These are phyloP conservation scores for Montipora foliosa DNA, from an alignment of 64 coral and sea anemone genomes.

Conservation along the genomic window DNA sequence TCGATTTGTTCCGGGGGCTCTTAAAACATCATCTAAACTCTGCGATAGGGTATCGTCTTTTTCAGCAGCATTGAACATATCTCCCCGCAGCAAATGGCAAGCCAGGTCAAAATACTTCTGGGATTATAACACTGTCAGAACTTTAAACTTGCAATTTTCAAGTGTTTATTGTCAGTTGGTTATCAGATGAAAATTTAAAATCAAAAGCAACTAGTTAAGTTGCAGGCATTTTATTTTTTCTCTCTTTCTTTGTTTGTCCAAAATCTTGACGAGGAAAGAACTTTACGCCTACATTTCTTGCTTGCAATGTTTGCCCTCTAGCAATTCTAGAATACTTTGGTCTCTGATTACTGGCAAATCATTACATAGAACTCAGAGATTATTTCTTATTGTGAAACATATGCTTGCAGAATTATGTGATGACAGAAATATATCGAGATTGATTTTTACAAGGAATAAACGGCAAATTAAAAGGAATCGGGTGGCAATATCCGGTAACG, in stretches of 20 bases:
- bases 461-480: too few species aligned
- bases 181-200: not conserved
- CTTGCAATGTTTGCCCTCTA: too few species aligned
- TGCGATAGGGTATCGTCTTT: slow-evolving; percentile 16
- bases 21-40: slow-evolving; percentile 29
- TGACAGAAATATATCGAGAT: too few species aligned
- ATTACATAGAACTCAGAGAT: too few species aligned
- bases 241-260: not conserved
- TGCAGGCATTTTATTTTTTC: not conserved
- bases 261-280: not conserved
- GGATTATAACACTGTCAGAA: not conserved
- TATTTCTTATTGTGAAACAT: too few species aligned
- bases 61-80: slow-evolving; percentile 5
- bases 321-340: too few species aligned
- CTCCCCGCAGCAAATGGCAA: slow-evolving; percentile 22
- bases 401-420: too few species aligned
- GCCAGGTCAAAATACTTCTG: slow-evolving; percentile 15
- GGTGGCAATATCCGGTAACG: too few species aligned
- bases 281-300: not conserved
- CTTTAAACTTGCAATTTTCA: not conserved
- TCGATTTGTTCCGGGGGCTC: slow-evolving; percentile 12
- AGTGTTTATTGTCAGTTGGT: not conserved
- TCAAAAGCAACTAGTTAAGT: not conserved
- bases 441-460: too few species aligned
- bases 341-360: too few species aligned